Evolutionary conservation across 2,888 invertebrate species (phyloP).

Genomic region (Xylophagus ater): DNA sequence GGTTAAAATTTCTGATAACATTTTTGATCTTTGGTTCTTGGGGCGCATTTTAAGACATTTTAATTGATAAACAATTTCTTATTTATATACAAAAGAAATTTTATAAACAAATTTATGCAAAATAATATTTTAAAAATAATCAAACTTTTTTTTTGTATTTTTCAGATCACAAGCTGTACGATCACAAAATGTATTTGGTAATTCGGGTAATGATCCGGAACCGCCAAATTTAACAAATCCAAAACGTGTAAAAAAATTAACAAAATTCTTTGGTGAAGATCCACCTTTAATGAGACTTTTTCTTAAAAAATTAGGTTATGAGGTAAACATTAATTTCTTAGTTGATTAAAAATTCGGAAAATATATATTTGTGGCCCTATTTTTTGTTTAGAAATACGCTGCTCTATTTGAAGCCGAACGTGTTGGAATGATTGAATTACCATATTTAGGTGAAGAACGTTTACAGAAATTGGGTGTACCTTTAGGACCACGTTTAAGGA

Average conservation of each 20-base stretch:
- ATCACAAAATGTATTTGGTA: conserved; percentile 25
- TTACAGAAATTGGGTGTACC: conserved; percentile 84
- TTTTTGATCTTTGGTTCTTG: background rate
- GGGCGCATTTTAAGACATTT: background rate
- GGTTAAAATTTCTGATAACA: background rate
- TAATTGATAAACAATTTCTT: background rate
- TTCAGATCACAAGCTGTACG: conserved; percentile 16
- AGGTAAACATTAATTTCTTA: conserved; percentile 44
- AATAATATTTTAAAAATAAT: background rate
- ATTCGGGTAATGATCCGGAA: conserved; percentile 42
- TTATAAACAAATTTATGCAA: no score
- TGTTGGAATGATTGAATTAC: conserved; percentile 81
- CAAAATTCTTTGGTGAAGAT: conserved; percentile 89
- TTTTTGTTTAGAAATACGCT: conserved; percentile 67
- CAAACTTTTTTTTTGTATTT: background rate
- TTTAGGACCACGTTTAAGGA: conserved; percentile 74
- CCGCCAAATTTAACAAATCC: conserved; percentile 72
- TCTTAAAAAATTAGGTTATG: conserved; percentile 82
- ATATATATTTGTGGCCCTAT: conserved; percentile 9
- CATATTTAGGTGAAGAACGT: conserved; percentile 80
- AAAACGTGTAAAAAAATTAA: conserved; percentile 73
- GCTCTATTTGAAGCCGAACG: conserved; percentile 71
- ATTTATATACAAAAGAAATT: no score
- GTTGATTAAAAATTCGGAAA: background rate
- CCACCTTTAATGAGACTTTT: conserved; percentile 82